Base-by-base conservation (phyloP, 2,113 vertebrate genomes). In the Siniperca knerii region DNA sequence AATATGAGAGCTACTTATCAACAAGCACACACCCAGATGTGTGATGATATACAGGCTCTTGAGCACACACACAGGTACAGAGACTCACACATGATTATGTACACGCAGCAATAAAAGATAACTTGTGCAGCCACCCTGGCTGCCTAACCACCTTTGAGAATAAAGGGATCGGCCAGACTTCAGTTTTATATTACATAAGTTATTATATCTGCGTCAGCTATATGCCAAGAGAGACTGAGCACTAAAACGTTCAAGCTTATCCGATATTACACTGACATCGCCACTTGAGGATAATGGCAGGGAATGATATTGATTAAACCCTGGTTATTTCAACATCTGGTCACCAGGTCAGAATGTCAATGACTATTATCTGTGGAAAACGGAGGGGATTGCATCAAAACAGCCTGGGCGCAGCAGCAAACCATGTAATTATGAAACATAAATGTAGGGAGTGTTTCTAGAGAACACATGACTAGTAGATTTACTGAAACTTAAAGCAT, bases 401-500 rank as follows among this genome's bases (percentile, higher is more conserved):
- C 21, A 61, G 25, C 23, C 6, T 9, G 25, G 12, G 20, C 10
- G 4, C 29, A 29, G n/a, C 18, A 13, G 44, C 13, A 75, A 62
- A 67, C 73, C 21, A 77, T 23, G 8, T 25, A 37, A 71, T 35
- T 9, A 21, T 0, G 2, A 11, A 70, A 67, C 29, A 75, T 67
- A 64, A 88, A 83, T 82, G 20, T 9, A 80, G 82, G 87, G 83
- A 85, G 87, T 87, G 89, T 89, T 89, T 70, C 42, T 71, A 9
- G 4, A 25, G 35, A 66, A 37, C 11, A 52, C 37, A 77, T 61
- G 11, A 78, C 18, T 16, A 65, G 81, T 6, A 46, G 29, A 42
- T 85, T 21, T 42, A 46, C 7, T 23, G 2, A 82, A 48, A 33
- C 48, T 57, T 8, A 16, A 23, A 20, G 58, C 40, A 6, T 18